phyloP scores from a whole-genome alignment of 2,797 vertebrate species.

The Alfaro cultratus region DNA sequence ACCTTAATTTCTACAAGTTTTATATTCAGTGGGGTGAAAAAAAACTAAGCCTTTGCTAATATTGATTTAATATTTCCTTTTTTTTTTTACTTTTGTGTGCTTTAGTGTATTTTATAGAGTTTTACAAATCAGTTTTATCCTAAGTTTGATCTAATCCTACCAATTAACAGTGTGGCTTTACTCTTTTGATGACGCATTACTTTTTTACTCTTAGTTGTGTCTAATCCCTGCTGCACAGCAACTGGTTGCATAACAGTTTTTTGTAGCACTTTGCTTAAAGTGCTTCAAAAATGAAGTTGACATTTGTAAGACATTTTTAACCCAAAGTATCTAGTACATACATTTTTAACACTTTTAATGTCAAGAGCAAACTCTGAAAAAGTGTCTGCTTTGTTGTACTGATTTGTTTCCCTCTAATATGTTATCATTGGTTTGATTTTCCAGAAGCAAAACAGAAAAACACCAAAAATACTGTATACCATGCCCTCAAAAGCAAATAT shows the following conservation, averaged over 20 bases:
- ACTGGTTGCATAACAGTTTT: neutral
- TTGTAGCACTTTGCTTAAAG: neutral
- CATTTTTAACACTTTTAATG: neutral
- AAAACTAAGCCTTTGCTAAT: neutral
- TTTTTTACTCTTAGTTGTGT: neutral
- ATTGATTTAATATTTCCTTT: neutral
- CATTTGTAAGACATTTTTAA: neutral
- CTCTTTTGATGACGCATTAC: neutral
- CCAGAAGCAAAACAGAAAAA: neutral
- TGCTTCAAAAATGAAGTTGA: neutral
- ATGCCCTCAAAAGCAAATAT: conserved; percentile 6
- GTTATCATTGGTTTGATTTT: neutral
- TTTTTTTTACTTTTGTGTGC: neutral
- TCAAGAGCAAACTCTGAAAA: neutral
- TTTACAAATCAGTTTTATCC: neutral
- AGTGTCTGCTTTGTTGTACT: neutral
- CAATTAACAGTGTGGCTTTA: neutral
- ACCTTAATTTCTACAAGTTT: neutral
- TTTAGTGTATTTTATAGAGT: neutral
- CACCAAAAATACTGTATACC: conserved; percentile 30
- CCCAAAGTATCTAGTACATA: neutral
- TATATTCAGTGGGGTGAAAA: neutral
- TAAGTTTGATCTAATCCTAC: neutral
- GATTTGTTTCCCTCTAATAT: neutral
- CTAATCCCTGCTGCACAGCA: neutral